Percentiles rank a stretch among this genome's conserved stretches.
Conservation (phyloP, 2,888 invertebrate genomes). For the Deilephila elpenor region DNA sequence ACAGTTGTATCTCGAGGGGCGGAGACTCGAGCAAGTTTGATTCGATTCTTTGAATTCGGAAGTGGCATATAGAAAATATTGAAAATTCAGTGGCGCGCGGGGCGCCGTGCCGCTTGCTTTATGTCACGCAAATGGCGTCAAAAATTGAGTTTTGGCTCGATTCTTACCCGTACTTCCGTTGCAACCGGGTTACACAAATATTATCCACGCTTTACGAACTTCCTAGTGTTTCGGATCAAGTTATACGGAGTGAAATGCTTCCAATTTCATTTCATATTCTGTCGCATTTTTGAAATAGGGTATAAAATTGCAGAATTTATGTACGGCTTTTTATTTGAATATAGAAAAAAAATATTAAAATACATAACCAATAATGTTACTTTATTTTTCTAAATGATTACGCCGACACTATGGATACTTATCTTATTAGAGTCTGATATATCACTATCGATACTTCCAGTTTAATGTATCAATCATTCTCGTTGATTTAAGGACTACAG, state of each 20-base stretch:
- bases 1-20: constrained; percentile 59
- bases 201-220: background rate
- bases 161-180: constrained; percentile 1
- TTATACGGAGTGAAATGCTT: background rate
- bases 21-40: constrained; percentile 69
- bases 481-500: too few species aligned
- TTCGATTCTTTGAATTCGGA: constrained; percentile 68
- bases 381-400: too few species aligned
- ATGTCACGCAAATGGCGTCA: constrained; percentile 21
- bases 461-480: too few species aligned
- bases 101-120: constrained; percentile 5
- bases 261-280: background rate
- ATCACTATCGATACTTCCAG: too few species aligned
- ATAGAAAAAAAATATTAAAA: too few species aligned
- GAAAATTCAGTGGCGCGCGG: constrained; percentile 59
- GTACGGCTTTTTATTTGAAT: too few species aligned
- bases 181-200: background rate
- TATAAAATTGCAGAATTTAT: background rate
- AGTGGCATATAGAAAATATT: constrained; percentile 49
- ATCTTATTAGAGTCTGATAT: too few species aligned
- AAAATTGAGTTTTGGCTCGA: constrained; percentile 19
- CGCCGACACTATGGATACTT: too few species aligned
- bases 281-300: background rate
- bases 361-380: too few species aligned
- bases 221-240: background rate